A percentile compares a stretch with the other conserved stretches of the same genome.
phyloP scores from a whole-genome alignment of 1,140 invertebrate species.

The Tribolium castaneum region DNA sequence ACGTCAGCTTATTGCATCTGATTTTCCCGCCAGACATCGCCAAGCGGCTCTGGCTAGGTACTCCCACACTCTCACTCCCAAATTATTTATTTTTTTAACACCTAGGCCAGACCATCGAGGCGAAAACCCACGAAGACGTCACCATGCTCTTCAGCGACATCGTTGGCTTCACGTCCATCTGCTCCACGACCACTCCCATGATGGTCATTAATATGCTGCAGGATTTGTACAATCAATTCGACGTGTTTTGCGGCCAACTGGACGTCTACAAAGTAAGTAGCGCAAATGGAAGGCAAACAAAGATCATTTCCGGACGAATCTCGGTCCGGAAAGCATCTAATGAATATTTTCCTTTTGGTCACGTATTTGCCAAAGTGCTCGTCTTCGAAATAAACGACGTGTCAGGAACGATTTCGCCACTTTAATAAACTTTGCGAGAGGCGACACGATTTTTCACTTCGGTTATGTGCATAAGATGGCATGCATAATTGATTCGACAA shows the following conservation, averaged over 20 bases:
- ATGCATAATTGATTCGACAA: constrained; percentile 15
- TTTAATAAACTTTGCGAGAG: neutral
- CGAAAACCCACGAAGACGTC: constrained; percentile 90
- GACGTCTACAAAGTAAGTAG: constrained; percentile 90
- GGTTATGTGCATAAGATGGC: neutral
- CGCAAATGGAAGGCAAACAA: constrained; percentile 8
- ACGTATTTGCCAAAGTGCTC: constrained; percentile 31
- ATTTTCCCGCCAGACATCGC: constrained; percentile 96
- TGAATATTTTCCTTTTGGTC: constrained; percentile 39
- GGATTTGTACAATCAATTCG: constrained; percentile 91
- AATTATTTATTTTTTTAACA: neutral
- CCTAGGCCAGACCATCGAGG: constrained; percentile 87
- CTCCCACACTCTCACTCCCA: no score
- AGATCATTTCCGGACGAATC: neutral
- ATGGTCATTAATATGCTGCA: constrained; percentile 96
- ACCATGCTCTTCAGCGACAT: constrained; percentile 96
- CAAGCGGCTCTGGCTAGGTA: constrained; percentile 89
- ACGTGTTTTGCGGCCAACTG: constrained; percentile 87
- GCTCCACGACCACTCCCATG: constrained; percentile 89
- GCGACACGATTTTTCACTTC: constrained; percentile 12
- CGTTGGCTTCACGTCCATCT: constrained; percentile 95
- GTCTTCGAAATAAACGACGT: constrained; percentile 37
- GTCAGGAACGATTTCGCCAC: constrained; percentile 13
- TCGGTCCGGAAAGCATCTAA: constrained; percentile 1
- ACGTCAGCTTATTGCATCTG: constrained; percentile 92